Base-by-base conservation (phyloP, 2,888 invertebrate species). In the Callyntrura guangdongensis region DNA sequence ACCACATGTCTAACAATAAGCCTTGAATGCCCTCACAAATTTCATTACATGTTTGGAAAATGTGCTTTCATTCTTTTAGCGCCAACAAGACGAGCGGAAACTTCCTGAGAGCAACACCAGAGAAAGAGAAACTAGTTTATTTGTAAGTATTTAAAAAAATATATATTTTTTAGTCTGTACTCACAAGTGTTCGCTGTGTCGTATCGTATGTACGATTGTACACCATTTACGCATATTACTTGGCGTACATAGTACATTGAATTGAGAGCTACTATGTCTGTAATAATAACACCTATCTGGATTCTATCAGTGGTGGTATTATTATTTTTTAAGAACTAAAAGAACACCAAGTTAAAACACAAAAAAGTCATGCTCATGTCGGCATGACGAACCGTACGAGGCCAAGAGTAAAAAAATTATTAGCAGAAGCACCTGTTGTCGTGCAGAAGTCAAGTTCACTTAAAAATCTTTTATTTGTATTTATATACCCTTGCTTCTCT, bases 341-440 rank as follows among this genome's bases (percentile, higher is more conserved):
- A 64, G 83, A 64, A 83, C 25, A 79, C 49, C n/a, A n/a, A n/a
- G 11, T 79, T 86, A 87, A 45, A 77, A 81, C 47, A 83, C 36
- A 64, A 86, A 90, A 83, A 88, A 84, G 83, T 49, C 89, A 85
- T 91, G 89, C 74, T 90, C 92, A 90, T 77, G 64, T 69, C 87
- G 87, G 92, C 90, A 92, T 92, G 92, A 92, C 92, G 92, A 87
- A 64, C 87, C 59, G 81, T 92, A 84, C 86, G 82, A 91, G 84
- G 87, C 87, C 84, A 91, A 89, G 49, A 83, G 49, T 67, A 53
- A 74, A 25, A 69, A 89, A 89, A 91, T 89, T 83, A 88, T 88
- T 91, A 91, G 83, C 83, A 56, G 36, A 81, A 91, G 87, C 91
- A 91, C 91, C 91, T 91, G 91, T 91, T 91, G 84, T 91, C 86